Evolutionary conservation across 30 jellyfish, hydroid and myxozoan species (phyloP), one percentile per base, ranked within the genome.

Genomic region (Aurelia aurita): DNA sequence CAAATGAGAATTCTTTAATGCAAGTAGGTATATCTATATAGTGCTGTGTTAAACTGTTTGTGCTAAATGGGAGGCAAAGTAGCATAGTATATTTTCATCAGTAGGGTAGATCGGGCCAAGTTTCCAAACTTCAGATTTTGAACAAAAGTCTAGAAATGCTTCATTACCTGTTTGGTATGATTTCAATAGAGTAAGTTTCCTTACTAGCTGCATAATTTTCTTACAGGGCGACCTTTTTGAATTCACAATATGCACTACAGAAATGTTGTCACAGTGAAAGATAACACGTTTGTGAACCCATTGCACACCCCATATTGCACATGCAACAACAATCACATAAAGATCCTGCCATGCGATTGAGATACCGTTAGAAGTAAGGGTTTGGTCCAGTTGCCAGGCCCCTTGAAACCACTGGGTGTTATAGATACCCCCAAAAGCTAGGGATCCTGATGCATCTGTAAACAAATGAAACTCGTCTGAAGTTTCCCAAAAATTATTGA

Each of bases 321-420:
- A 59, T 19, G 90, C 90, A 21, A 66, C 31, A 28, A 80, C 84
- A n/a, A 81, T 81, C 6, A 85, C 84, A 57, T 16, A 7, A 0
- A 81, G 43, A 62, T 81, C 91, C 85, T 81, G 69, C 34, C 49
- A 49, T 18, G 85, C 91, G 6, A 81, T 81, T 59, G 45, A n/a
- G 5, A 79, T n/a, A 3, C 39, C n/a, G 1, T 14, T 18, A 25
- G 89, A 13, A 23, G n/a, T 80, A 45, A 39, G 57, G 6, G 89
- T 74, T 32, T 74, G 64, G 27, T 12, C 21, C 4, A 34, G 72
- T 1, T 59, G 68, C 63, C 63, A 61, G 79, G 68, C 63, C 13
- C 66, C 43, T 9, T 55, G 67, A 22, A 55, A 55, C 67, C 31
- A 55, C 29, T 55, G 67, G 12, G 5, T 5, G 11, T 25, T 16